A percentile compares a stretch with the other conserved stretches of the same genome.
phyloP scores from a whole-genome alignment of 2,797 vertebrate species.

The Scolopax rusticola region DNA sequence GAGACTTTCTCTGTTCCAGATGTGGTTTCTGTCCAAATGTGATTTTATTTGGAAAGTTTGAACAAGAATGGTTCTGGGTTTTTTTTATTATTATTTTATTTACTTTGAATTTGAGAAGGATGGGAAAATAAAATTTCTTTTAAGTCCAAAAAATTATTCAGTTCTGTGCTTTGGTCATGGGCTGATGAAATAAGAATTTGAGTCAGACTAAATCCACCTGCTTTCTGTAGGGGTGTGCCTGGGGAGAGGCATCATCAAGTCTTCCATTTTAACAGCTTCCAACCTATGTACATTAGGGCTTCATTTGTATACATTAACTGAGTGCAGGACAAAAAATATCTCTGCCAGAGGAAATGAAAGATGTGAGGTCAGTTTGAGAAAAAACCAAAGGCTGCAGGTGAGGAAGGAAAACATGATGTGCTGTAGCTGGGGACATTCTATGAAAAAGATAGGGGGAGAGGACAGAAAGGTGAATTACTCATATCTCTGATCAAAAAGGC shows the following conservation, averaged over 20 bases:
- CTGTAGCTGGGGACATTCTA: not conserved
- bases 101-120: not conserved
- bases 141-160: not conserved
- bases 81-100: not conserved
- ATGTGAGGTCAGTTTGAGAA: not conserved
- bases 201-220: not conserved
- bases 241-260: not conserved
- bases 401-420: not conserved
- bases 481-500: not conserved
- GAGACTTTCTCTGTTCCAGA: constrained; percentile 4
- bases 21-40: not conserved
- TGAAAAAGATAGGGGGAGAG: not conserved
- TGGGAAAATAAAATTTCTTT: not conserved
- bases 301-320: not conserved
- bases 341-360: not conserved
- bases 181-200: not conserved
- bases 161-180: not conserved
- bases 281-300: not conserved
- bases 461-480: not conserved
- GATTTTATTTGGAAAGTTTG: constrained; percentile 24
- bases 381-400: not conserved
- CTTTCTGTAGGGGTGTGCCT: not conserved
- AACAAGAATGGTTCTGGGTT: not conserved
- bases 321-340: not conserved
- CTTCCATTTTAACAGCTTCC: not conserved